Evolutionary conservation across 2,113 vertebrate genomes (phyloP).

Genomic region (Agapornis roseicollis): DNA sequence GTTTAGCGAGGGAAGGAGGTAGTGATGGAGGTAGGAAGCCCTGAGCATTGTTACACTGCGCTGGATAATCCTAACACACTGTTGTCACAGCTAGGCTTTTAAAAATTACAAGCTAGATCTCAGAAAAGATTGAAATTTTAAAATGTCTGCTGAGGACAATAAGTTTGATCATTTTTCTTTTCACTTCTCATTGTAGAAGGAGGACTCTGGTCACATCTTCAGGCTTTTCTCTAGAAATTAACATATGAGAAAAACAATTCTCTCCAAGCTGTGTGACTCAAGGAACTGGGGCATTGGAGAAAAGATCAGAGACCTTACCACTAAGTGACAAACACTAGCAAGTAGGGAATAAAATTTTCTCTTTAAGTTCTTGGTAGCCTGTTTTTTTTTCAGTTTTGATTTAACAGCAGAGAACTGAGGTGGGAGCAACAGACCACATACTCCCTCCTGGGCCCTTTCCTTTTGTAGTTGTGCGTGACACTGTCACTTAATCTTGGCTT

Average conservation of each 20-base stretch:
- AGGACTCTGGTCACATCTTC: background rate
- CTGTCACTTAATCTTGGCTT: background rate
- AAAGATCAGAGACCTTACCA: background rate
- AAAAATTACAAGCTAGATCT: background rate
- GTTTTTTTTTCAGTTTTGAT: background rate
- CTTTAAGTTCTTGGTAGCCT: background rate
- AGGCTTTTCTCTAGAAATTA: background rate
- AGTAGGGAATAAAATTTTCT: background rate
- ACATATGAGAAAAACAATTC: slow-evolving; percentile 3
- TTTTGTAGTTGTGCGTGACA: background rate
- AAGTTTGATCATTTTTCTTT: background rate
- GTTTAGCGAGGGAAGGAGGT: background rate
- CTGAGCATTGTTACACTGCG: background rate
- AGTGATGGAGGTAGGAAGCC: background rate
- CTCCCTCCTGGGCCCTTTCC: background rate
- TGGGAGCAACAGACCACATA: background rate
- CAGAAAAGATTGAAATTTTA: background rate
- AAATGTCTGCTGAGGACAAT: background rate
- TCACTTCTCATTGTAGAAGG: background rate
- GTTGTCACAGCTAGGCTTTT: background rate
- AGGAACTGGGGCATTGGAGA: background rate
- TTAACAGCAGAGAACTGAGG: background rate
- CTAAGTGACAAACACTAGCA: background rate
- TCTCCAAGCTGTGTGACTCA: background rate
- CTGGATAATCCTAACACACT: accelerated